phyloP scores from a whole-genome alignment of 2,888 invertebrate genomes.

The Acrobasis repandana region DNA sequence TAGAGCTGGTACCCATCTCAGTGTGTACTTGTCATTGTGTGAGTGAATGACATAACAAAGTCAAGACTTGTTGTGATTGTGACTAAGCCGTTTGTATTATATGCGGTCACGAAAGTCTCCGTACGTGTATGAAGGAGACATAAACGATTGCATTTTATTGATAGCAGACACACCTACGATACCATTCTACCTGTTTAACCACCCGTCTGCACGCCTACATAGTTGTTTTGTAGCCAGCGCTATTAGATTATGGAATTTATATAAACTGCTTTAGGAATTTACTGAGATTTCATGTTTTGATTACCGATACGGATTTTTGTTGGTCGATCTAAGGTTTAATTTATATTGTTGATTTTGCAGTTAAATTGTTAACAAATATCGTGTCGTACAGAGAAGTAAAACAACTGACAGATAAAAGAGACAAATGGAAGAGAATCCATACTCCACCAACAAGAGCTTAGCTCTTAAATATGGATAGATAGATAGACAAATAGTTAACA shows the following conservation, averaged over 20 bases:
- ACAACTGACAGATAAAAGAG: too few relatives aligned
- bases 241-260: conserved; percentile 14
- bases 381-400: too few relatives aligned
- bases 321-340: background rate
- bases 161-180: conserved; percentile 16
- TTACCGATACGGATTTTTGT: too few relatives aligned
- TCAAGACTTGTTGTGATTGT: conserved; percentile 51
- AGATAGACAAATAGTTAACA: too few relatives aligned
- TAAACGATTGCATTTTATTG: conserved; percentile 5
- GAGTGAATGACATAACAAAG: conserved; percentile 45
- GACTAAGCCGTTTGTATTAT: conserved; percentile 52
- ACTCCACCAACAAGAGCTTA: too few relatives aligned
- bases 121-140: conserved; percentile 23
- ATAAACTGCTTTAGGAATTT: background rate
- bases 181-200: conserved; percentile 17
- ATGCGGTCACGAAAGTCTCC: conserved; percentile 50
- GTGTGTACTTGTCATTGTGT: conserved; percentile 41
- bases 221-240: conserved; percentile 1
- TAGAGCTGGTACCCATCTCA: too few relatives aligned
- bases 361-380: background rate
- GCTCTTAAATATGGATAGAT: too few relatives aligned
- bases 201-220: conserved; percentile 15
- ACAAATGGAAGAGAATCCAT: too few relatives aligned
- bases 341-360: background rate
- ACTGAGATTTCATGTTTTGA: too few relatives aligned